Evolutionary conservation across 2,888 invertebrate species (phyloP), one percentile per base, ranked within the genome.

Genomic region (Heteromurus nitidus): DNA sequence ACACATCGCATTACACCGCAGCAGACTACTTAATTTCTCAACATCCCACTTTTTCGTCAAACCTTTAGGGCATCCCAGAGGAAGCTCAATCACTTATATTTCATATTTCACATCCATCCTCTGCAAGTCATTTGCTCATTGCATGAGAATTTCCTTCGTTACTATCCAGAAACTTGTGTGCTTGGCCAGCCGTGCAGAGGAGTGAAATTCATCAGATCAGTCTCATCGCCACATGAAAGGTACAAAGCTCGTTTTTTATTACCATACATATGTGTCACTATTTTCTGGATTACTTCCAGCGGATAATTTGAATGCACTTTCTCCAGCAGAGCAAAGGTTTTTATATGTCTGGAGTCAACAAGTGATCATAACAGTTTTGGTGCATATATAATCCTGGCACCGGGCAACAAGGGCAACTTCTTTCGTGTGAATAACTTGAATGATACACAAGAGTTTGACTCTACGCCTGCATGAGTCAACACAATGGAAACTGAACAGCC

Each of bases 231-330:
- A 47, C 16, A 47, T 47, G 47, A 47, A n/a, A 47, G 47, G 47
- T n/a, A 47, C 7, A n/a, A n/a, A n/a, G n/a, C n/a, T n/a, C n/a
- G n/a, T n/a, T n/a, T n/a, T n/a, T n/a, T n/a, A n/a, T 47, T 47
- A 3, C 55, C 22, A 2, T 55, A 13, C 9, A 26, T 5, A 24
- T 55, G 55, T 24, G 3, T 9, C 36, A 36, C 36, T 36, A 36
- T 5, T 36, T 36, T 53, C 31, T 58, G 50, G 0, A 30, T 31
- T 47, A 18, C 16, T 16, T 28, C 67, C 58, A 75, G 75, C 75
- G 75, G 65, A 58, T 58, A 16, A 18, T 75, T 75, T 75, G 58
- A 75, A 75, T 44, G n/a, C 1, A 20, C 9, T 26, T 75, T 75
- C 67, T 75, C 75, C 75, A 75, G 75, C 0, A 36, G 2, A 31